These are phyloP conservation scores for Plecturocebus donacophilus DNA, from an alignment of 2,113 vertebrate genomes.

Conservation along the genomic window DNA sequence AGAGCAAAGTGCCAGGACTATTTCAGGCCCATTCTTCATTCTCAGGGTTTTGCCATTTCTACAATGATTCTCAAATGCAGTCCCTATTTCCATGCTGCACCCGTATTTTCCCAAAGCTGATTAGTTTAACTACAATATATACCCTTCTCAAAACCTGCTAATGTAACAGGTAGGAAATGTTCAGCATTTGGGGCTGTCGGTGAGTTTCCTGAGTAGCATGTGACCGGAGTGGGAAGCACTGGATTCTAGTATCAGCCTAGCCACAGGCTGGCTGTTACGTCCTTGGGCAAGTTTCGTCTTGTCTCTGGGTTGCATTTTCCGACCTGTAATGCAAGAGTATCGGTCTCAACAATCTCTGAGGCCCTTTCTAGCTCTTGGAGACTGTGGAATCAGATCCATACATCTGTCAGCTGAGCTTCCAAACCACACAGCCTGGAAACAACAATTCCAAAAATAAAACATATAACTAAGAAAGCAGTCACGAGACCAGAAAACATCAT, in stretches of 20 bases:
- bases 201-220: not conserved
- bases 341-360: not conserved
- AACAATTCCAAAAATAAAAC: not conserved
- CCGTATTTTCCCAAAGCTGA: not conserved
- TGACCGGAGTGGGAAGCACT: not conserved
- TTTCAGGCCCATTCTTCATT: not conserved
- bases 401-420: not conserved
- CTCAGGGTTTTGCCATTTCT: not conserved
- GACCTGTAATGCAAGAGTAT: not conserved
- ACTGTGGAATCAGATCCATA: not conserved
- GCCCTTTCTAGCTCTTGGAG: not conserved
- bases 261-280: not conserved
- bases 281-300: constrained; percentile 1
- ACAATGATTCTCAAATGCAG: not conserved
- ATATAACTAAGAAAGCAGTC: not conserved
- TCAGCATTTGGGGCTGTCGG: not conserved
- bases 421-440: not conserved
- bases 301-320: not conserved
- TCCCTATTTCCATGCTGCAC: not conserved
- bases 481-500: not conserved
- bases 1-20: not conserved
- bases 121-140: not conserved
- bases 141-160: not conserved
- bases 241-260: not conserved
- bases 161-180: not conserved